phyloP scores from a whole-genome alignment of 2,113 vertebrate species.

The Chauna torquata region DNA sequence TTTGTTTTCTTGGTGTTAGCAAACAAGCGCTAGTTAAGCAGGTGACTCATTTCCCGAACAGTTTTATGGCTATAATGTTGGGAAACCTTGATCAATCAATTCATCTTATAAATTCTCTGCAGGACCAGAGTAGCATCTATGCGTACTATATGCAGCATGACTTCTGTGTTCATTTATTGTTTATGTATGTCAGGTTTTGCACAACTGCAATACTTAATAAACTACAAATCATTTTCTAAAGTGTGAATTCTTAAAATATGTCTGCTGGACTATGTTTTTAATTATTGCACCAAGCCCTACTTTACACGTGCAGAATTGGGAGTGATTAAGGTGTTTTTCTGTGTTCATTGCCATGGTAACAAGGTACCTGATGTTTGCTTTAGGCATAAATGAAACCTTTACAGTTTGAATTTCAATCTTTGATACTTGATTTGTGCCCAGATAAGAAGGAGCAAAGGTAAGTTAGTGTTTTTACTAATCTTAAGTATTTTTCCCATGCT shows the following conservation, averaged over 20 bases:
- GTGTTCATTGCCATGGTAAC: conserved; percentile 17
- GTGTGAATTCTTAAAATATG: fast-evolving
- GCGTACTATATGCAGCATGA: background rate
- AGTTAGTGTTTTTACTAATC: background rate
- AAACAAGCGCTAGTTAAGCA: background rate
- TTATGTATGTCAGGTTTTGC: background rate
- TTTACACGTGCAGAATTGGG: background rate
- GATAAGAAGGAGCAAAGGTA: background rate
- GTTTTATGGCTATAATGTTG: background rate
- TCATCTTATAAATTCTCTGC: background rate
- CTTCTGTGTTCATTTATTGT: background rate
- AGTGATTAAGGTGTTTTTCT: background rate
- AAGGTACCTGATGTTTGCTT: conserved; percentile 31
- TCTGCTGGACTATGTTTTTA: background rate
- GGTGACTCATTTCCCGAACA: background rate
- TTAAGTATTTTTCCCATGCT: background rate
- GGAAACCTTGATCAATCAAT: background rate
- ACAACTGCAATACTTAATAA: background rate
- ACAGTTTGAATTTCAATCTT: conserved; percentile 8
- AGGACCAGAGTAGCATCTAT: background rate
- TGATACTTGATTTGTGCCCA: background rate
- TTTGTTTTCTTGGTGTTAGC: background rate
- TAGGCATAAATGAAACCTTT: conserved; percentile 1
- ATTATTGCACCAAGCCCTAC: background rate
- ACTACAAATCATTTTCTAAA: background rate